These are phyloP conservation scores for Luperina testacea DNA, from an alignment of 2,888 invertebrate genomes.

Conservation along the genomic window DNA sequence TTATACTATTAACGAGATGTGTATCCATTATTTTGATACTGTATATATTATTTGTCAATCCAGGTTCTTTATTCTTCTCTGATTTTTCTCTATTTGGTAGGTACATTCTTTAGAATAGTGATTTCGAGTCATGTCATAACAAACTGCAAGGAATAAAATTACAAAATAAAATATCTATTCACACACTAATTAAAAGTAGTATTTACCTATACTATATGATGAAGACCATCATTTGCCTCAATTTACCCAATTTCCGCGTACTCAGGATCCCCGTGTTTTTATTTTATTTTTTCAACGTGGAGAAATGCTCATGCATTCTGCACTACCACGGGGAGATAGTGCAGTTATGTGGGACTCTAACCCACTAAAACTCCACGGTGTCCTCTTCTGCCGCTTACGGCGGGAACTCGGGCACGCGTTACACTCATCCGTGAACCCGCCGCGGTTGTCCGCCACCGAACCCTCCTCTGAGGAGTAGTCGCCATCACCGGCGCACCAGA, in stretches of 20 bases:
- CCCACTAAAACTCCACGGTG: too few species aligned
- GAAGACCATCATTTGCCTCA: background rate
- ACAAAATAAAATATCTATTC: background rate
- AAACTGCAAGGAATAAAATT: background rate
- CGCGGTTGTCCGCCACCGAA: too few species aligned
- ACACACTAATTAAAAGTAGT: background rate
- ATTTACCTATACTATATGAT: background rate
- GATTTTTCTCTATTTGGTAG: background rate
- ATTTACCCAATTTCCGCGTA: background rate
- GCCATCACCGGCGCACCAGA: too few species aligned
- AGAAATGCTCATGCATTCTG: too few species aligned
- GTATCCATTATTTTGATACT: constrained; percentile 10
- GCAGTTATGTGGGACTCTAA: too few species aligned
- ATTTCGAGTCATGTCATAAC: background rate
- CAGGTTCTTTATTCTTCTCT: background rate
- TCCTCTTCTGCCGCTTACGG: too few species aligned
- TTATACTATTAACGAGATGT: constrained; percentile 24
- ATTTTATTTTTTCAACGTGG: background rate
- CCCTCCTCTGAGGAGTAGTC: too few species aligned
- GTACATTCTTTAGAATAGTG: background rate
- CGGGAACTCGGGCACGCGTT: too few species aligned
- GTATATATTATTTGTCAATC: background rate
- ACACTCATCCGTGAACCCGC: too few species aligned
- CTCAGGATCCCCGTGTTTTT: background rate
- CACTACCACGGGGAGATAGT: too few species aligned